Evolutionary conservation across 2,113 vertebrate genomes (phyloP).

Genomic region (Bubalus kerabau): DNA sequence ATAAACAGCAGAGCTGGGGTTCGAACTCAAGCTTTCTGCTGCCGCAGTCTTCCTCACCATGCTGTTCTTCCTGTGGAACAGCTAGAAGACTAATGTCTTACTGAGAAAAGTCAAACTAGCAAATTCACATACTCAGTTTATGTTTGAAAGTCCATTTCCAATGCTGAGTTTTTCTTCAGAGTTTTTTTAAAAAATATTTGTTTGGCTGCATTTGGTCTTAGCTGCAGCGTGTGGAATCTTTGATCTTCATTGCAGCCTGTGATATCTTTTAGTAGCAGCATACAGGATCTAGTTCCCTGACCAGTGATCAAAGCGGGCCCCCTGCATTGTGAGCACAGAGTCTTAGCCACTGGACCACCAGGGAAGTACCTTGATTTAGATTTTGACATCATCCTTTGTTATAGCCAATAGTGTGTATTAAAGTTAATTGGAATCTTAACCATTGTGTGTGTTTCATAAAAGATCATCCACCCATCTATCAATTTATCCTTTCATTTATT

Average conservation of each 20-base stretch:
- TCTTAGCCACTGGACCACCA: background rate
- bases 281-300: background rate
- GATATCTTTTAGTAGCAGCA: background rate
- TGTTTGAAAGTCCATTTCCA: background rate
- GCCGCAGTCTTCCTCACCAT: background rate
- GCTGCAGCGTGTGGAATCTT: background rate
- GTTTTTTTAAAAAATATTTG: background rate
- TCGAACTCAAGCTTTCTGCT: background rate
- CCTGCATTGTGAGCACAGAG: background rate
- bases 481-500: background rate
- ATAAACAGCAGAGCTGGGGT: background rate
- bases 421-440: background rate
- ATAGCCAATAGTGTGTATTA: background rate
- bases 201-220: background rate
- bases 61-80: background rate
- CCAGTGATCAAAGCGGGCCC: background rate
- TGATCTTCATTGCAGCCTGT: background rate
- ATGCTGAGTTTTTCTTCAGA: background rate
- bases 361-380: background rate
- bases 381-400: background rate
- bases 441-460: background rate
- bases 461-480: background rate
- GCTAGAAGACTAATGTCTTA: background rate
- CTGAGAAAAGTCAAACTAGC: background rate
- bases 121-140: background rate